Conservation (phyloP, 2,113 vertebrate genomes). For the Leptosomus discolor region DNA sequence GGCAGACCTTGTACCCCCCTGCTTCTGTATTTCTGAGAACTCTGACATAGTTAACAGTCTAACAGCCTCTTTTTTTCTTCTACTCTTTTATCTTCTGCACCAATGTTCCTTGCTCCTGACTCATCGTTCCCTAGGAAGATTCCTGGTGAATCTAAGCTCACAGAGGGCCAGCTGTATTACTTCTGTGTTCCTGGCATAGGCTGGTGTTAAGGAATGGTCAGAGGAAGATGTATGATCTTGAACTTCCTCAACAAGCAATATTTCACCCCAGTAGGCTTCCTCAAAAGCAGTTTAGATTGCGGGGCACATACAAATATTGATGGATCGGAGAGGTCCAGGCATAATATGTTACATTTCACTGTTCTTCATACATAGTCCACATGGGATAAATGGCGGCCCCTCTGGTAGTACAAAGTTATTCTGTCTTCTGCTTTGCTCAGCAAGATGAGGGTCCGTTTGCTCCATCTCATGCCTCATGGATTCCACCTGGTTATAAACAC, state of each 20-base stretch:
- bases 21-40: background rate
- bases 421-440: background rate
- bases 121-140: background rate
- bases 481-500: background rate
- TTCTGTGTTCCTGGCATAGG: background rate
- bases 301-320: rapidly evolving
- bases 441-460: background rate
- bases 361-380: background rate
- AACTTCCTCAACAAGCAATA: background rate
- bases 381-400: background rate
- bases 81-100: background rate
- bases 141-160: background rate
- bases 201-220: background rate
- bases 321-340: background rate
- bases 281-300: background rate
- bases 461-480: background rate
- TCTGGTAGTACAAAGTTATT: background rate
- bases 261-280: background rate
- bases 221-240: background rate
- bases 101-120: background rate
- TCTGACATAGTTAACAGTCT: background rate
- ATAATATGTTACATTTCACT: background rate
- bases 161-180: background rate
- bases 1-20: background rate
- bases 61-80: background rate